Evolutionary conservation across 2,113 vertebrate genomes (phyloP), one percentile per base, ranked within the genome.

Genomic region (Cynopterus brachyotis): DNA sequence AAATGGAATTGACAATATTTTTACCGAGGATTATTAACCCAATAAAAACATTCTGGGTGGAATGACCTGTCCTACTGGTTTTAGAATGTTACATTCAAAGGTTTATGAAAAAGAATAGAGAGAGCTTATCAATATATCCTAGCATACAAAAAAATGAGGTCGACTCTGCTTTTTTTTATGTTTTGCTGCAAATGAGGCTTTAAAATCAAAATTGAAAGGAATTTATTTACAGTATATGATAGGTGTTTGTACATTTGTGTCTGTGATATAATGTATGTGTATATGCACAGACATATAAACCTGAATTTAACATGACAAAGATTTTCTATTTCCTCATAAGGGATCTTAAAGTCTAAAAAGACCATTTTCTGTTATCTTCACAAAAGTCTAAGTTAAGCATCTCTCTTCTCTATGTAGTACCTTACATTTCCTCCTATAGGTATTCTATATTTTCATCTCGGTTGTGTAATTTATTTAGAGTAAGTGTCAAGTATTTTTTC

Each of bases 1-100:
- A 76, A 1, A 1, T 79, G 83, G 50, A 93, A 73, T 9, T 75
- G 73, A 73, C 40, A 79, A 40, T 67, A 4, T 37, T 19, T 35
- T 96, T 87, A 84, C 30, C 78, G 60, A 64, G 35, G 40, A 19
- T 40, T 78, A 37, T 78, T 96, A 89, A 82, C 50, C 37, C 1
- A 24, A 50, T 35, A 93, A 88, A 70, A 47, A 64, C 30, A 59
- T 62, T 67, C 57, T 83, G n/a, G 53, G 24, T 79, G 35, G 47
- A 92, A 92, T 75, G 80, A 55, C 6, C 32, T 42, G n/a, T 35
- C 67, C 75, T 93, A 45, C 82, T 64, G 37, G 86, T 70, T 95
- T 95, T 81, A 92, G 53, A 53, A 69, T 82, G 89, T 69, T 50
- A 88, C n/a, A 89, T 82, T 89, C 82, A 88, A 91, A 12, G 53